Evolutionary conservation across 1,140 invertebrate species (phyloP).

Genomic region (Drosophila jambulina): DNA sequence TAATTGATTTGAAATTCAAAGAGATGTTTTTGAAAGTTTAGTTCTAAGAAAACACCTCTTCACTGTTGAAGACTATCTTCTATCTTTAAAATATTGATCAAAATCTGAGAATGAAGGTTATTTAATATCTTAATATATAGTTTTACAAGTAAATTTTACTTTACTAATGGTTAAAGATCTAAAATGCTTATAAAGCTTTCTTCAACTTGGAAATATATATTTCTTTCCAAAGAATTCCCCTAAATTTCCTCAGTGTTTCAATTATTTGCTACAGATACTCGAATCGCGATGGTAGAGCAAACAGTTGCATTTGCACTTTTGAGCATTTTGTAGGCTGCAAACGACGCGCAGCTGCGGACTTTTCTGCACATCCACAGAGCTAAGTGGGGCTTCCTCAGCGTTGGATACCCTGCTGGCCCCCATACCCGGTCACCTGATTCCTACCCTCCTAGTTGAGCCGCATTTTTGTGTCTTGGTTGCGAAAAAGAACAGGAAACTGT

Average conservation of each 20-base stretch:
- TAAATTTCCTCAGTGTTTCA: slow-evolving; percentile 18
- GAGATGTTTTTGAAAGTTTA: background rate
- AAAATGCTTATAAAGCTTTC: background rate
- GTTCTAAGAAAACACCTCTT: background rate
- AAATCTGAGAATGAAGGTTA: background rate
- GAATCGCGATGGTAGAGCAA: slow-evolving; percentile 31
- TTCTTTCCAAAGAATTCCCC: background rate
- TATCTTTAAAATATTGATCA: background rate
- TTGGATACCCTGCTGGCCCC: slow-evolving; percentile 17
- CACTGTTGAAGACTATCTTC: background rate
- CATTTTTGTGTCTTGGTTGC: slow-evolving; percentile 72
- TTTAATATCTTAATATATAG: background rate
- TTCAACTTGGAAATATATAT: too few species aligned
- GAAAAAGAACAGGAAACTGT: slow-evolving; percentile 81
- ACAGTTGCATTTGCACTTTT: slow-evolving; percentile 56
- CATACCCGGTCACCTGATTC: slow-evolving; percentile 37
- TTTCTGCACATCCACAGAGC: slow-evolving; percentile 57
- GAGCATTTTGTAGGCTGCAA: slow-evolving; percentile 35
- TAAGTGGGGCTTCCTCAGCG: slow-evolving; percentile 55
- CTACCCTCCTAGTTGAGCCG: slow-evolving; percentile 66
- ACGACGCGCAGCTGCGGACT: slow-evolving; percentile 54
- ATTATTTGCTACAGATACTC: slow-evolving; percentile 47
- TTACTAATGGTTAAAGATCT: too few species aligned
- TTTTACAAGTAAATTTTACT: background rate
- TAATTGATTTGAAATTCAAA: background rate